Percentiles rank a stretch among this genome's conserved stretches.
Conservation (phyloP, 2,888 invertebrate genomes). For the Erebia ligea region DNA sequence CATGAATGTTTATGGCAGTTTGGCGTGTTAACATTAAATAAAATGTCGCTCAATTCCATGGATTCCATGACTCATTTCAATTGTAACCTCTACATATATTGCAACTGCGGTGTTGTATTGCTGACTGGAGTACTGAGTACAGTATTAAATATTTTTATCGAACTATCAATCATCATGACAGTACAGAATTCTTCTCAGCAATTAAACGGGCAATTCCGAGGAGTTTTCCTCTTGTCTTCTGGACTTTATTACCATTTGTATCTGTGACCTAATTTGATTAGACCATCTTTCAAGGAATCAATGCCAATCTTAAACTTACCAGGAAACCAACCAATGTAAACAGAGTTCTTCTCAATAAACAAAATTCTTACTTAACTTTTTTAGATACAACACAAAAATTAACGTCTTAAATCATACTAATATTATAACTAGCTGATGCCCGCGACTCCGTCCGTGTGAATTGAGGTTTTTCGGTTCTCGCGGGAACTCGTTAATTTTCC, state of each 20-base stretch:
- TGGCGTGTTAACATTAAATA: slow-evolving; percentile 56
- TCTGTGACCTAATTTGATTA: slow-evolving; percentile 30
- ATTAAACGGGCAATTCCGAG: slow-evolving; percentile 34
- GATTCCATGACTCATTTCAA: slow-evolving; percentile 51
- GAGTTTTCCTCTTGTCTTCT: slow-evolving; percentile 36
- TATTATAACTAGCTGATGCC: too few relatives aligned
- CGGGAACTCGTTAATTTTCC: too few relatives aligned
- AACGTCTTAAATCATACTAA: too few relatives aligned
- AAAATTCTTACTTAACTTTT: not conserved
- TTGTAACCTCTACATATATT: slow-evolving; percentile 33
- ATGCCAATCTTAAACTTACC: slow-evolving; percentile 27
- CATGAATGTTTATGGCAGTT: slow-evolving; percentile 45
- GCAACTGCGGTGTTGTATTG: slow-evolving; percentile 36
- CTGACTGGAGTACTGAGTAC: slow-evolving; percentile 24
- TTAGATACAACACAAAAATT: too few relatives aligned
- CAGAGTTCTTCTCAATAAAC: not conserved
- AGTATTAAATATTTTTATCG: slow-evolving; percentile 40
- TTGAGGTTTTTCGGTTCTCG: too few relatives aligned
- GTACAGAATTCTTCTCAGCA: slow-evolving; percentile 35
- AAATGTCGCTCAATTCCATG: slow-evolving; percentile 45
- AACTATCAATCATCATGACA: slow-evolving; percentile 41
- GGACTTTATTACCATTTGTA: slow-evolving; percentile 23
- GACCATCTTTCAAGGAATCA: slow-evolving; percentile 25
- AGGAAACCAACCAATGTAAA: slow-evolving; percentile 18
- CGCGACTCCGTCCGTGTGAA: too few relatives aligned